Percentiles rank a stretch among this genome's conserved stretches.
phyloP scores from a whole-genome alignment of 2,888 invertebrate genomes.

The Anthophora plumipes region DNA sequence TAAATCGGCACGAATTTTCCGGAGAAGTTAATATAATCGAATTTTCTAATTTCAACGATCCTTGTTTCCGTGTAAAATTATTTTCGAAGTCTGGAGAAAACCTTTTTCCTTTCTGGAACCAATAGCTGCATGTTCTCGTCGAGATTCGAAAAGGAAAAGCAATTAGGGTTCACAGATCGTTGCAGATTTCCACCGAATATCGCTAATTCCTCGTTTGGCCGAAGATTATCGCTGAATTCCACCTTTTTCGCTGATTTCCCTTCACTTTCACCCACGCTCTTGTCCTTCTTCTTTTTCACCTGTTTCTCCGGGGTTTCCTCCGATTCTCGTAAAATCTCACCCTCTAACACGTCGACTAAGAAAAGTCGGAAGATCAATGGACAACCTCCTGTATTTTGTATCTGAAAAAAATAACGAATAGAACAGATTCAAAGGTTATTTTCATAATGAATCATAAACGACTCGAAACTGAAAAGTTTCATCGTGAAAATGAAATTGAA shows the following conservation, averaged over 20 bases:
- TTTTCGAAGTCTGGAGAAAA: no score
- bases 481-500: no score
- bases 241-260: neutral
- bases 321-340: slow-evolving; percentile 7
- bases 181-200: slow-evolving; percentile 37
- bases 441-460: neutral
- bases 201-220: slow-evolving; percentile 25
- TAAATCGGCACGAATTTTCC: no score
- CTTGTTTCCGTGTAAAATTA: no score
- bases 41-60: no score
- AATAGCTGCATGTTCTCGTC: slow-evolving; percentile 35
- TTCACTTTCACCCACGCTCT: neutral
- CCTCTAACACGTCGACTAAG: slow-evolving; percentile 15
- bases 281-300: neutral
- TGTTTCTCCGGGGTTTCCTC: neutral
- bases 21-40: no score
- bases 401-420: neutral
- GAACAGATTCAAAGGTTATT: neutral
- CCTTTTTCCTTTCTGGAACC: slow-evolving; percentile 31
- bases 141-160: slow-evolving; percentile 40
- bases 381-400: slow-evolving; percentile 42
- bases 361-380: slow-evolving; percentile 33
- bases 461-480: neutral
- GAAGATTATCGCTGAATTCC: slow-evolving; percentile 27
- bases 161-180: neutral